phyloP scores from a whole-genome alignment of 1,140 invertebrate genomes.

The Drosophila varians region DNA sequence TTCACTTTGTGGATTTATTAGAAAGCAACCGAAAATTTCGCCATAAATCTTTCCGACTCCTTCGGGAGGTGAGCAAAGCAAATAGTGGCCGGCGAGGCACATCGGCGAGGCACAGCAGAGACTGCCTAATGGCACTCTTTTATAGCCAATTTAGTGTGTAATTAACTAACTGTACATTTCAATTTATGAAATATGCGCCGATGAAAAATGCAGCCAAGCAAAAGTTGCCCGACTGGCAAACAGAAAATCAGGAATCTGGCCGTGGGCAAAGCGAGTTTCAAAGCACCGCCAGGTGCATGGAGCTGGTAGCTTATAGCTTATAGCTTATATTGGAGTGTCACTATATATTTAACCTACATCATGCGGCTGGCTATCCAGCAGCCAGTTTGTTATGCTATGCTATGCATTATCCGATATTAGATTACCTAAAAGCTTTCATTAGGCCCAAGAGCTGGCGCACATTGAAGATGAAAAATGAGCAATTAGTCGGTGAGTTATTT shows the following conservation, averaged over 20 bases:
- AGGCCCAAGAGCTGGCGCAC: slow-evolving; percentile 37
- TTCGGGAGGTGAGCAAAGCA: slow-evolving; percentile 46
- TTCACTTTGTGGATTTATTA: not conserved
- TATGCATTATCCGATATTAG: slow-evolving; percentile 1
- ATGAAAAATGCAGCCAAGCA: slow-evolving; percentile 30
- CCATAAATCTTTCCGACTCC: slow-evolving; percentile 56
- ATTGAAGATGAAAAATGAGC: slow-evolving; percentile 67
- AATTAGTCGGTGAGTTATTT: slow-evolving; percentile 80
- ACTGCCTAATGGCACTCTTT: slow-evolving; percentile 65
- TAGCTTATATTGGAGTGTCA: slow-evolving; percentile 50
- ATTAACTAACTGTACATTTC: slow-evolving; percentile 81
- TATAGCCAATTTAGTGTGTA: slow-evolving; percentile 73
- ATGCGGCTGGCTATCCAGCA: slow-evolving; percentile 7
- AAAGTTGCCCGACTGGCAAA: slow-evolving; percentile 39
- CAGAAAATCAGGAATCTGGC: slow-evolving; percentile 16
- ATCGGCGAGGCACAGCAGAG: not conserved
- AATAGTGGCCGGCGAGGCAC: slow-evolving; percentile 30
- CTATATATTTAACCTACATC: slow-evolving; percentile 77
- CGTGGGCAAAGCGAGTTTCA: slow-evolving; percentile 21
- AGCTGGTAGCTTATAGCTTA: no score
- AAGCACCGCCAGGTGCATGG: slow-evolving; percentile 57
- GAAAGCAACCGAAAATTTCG: slow-evolving; percentile 15
- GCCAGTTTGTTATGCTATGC: not conserved
- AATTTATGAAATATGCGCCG: slow-evolving; percentile 75
- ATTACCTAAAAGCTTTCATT: slow-evolving; percentile 60